phyloP scores from a whole-genome alignment of 2,797 vertebrate genomes.

The Decapterus maruadsi region DNA sequence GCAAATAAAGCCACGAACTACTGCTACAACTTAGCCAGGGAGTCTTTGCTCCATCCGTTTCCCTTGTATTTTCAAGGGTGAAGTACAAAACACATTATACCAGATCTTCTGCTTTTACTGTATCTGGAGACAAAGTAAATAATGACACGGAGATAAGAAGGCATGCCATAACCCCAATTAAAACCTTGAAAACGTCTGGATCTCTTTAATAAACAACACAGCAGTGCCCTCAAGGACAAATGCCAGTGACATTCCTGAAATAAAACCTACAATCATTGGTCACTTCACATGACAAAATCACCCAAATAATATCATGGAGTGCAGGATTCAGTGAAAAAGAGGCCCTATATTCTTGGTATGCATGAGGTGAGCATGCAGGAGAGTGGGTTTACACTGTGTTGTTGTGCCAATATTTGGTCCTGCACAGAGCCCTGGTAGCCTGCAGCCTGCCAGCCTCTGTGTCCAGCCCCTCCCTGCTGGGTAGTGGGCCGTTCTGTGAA shows the following conservation, averaged over 20 bases:
- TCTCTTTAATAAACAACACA: background rate
- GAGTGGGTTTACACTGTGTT: constrained; percentile 52
- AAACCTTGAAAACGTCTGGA: background rate
- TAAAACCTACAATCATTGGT: constrained; percentile 15
- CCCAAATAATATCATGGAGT: constrained; percentile 14
- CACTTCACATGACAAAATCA: background rate
- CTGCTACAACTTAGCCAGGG: background rate
- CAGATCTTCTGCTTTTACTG: background rate
- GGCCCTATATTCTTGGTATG: constrained; percentile 8
- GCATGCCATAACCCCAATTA: background rate
- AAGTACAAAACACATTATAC: constrained; percentile 17
- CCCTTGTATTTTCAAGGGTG: constrained; percentile 3
- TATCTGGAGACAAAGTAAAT: constrained; percentile 2
- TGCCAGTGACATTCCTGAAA: background rate
- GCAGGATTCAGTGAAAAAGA: background rate
- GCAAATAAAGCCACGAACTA: constrained; percentile 25
- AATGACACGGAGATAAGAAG: background rate
- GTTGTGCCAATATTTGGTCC: constrained; percentile 64
- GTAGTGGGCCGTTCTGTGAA: constrained; percentile 77
- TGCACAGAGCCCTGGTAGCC: constrained; percentile 54
- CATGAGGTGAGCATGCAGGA: constrained; percentile 37
- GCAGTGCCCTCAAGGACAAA: background rate
- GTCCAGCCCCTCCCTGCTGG: constrained; percentile 72
- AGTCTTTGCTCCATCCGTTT: background rate
- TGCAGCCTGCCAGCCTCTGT: constrained; percentile 68